Conservation (phyloP, 2,113 vertebrate species). For the Pelmatolapia mariae region DNA sequence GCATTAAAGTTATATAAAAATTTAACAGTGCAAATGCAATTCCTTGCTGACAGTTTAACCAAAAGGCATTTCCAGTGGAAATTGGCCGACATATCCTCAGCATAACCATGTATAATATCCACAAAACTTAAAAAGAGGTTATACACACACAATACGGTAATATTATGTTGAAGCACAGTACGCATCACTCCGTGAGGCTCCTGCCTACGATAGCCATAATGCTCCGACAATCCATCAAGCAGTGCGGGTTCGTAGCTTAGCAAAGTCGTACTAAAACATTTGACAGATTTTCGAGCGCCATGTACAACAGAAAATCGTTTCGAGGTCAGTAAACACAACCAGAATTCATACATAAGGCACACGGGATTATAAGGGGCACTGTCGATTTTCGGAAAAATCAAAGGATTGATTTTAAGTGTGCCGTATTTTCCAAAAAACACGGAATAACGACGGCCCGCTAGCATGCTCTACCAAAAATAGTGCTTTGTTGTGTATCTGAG, state of each 20-base stretch:
- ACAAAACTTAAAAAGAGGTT: no score
- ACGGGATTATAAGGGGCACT: rapidly evolving
- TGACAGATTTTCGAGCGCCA: rapidly evolving
- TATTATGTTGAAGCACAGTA: no score
- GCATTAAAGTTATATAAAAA: neutral
- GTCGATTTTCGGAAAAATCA: neutral
- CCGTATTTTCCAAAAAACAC: rapidly evolving
- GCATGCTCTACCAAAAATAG: neutral
- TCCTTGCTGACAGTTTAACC: neutral
- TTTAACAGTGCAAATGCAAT: neutral
- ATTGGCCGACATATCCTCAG: neutral
- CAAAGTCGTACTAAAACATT: no score
- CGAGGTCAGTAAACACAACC: neutral
- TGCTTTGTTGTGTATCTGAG: neutral
- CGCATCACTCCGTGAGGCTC: rapidly evolving
- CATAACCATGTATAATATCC: neutral
- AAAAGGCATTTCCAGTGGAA: neutral
- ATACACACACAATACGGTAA: no score
- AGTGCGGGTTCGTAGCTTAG: rapidly evolving
- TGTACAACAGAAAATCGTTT: rapidly evolving
- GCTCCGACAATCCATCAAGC: rapidly evolving
- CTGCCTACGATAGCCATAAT: rapidly evolving
- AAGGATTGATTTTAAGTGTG: neutral
- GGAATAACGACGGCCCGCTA: rapidly evolving
- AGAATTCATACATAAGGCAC: rapidly evolving